phyloP scores from a whole-genome alignment of 2,888 invertebrate genomes.

The Orthonevra nobilis region DNA sequence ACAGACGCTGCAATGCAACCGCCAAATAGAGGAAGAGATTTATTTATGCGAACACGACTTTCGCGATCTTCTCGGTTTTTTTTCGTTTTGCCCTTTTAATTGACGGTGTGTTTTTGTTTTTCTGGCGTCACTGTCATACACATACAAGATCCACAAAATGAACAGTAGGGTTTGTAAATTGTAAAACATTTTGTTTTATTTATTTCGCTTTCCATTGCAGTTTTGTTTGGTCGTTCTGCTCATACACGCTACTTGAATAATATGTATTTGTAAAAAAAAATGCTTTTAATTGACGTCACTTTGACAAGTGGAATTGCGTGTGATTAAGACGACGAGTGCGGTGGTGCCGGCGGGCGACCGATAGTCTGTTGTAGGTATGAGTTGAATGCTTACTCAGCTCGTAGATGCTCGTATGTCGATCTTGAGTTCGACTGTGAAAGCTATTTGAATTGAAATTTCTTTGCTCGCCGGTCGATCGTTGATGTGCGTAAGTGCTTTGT shows the following conservation, averaged over 20 bases:
- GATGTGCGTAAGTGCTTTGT: no score
- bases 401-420: slow-evolving; percentile 58
- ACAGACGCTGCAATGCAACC: slow-evolving; percentile 14
- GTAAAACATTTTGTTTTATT: no score
- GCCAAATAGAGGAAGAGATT: slow-evolving; percentile 57
- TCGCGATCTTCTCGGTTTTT: slow-evolving; percentile 36
- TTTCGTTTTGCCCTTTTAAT: slow-evolving; percentile 5
- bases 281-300: slow-evolving; percentile 67
- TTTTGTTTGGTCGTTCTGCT: neutral
- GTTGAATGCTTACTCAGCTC: slow-evolving; percentile 68
- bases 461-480: slow-evolving; percentile 18
- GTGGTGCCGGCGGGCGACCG: slow-evolving; percentile 56
- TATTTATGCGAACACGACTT: slow-evolving; percentile 58
- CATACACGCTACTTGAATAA: slow-evolving; percentile 9
- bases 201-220: slow-evolving; percentile 14
- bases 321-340: slow-evolving; percentile 19
- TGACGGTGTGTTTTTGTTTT: slow-evolving; percentile 45
- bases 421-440: slow-evolving; percentile 22
- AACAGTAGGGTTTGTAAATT: slow-evolving; percentile 34
- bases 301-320: slow-evolving; percentile 48
- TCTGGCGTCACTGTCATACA: slow-evolving; percentile 59
- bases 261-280: slow-evolving; percentile 58
- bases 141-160: neutral
- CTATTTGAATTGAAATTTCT: slow-evolving; percentile 54
- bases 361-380: slow-evolving; percentile 63